A percentile compares a stretch with the other conserved stretches of the same genome.
phyloP scores from a whole-genome alignment of 2,797 vertebrate species.

The Hemitrygon akajei region DNA sequence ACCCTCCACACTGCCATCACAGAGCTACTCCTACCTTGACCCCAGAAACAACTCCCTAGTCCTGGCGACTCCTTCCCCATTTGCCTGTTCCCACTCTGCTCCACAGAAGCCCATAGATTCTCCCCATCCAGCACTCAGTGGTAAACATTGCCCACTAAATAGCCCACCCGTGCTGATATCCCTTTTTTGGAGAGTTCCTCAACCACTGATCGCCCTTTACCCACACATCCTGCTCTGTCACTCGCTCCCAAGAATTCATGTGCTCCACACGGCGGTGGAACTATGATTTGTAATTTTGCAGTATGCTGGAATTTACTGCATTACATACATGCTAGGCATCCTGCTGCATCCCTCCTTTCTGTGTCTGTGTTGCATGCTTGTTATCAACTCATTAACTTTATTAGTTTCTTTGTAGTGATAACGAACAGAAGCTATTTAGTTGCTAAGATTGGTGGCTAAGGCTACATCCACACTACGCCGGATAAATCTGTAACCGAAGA shows the following conservation, averaged over 20 bases:
- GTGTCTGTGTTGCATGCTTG: not conserved
- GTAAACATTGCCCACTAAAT: no score
- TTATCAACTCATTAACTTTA: not conserved
- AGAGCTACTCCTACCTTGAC: no score
- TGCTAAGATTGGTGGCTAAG: not conserved
- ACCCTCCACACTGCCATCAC: no score
- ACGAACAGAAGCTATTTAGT: not conserved
- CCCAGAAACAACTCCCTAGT: no score
- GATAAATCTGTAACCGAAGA: no score
- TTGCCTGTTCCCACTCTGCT: no score
- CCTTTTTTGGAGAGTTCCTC: no score
- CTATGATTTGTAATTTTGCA: not conserved
- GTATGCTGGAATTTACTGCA: not conserved
- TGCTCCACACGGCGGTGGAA: not conserved
- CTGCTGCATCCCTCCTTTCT: not conserved
- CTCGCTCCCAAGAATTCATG: not conserved
- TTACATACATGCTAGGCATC: not conserved
- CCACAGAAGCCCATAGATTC: no score
- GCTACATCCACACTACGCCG: no score
- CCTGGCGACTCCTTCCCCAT: no score
- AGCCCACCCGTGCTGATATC: no score
- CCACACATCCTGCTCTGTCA: not conserved
- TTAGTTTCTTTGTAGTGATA: not conserved
- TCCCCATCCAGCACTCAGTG: no score
- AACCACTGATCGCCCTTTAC: not conserved